Evolutionary conservation across 2,113 vertebrate species (phyloP).

Genomic region (Puntigrus tetrazona): DNA sequence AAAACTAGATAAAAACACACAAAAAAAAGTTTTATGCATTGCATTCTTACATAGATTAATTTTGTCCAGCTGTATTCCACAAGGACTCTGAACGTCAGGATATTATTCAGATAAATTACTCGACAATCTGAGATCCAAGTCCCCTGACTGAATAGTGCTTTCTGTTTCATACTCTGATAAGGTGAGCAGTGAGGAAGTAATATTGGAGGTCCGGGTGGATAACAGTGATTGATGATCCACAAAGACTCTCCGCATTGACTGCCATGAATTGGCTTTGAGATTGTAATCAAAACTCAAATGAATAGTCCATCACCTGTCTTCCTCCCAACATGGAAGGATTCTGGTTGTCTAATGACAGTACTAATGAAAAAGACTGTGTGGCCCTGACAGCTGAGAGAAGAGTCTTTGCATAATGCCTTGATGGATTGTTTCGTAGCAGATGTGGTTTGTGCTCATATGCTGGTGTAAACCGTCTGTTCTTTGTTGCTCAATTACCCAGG

Average conservation of each 20-base stretch:
- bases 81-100: not conserved
- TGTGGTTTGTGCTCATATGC: conserved; percentile 53
- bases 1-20: not conserved
- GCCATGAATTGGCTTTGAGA: conserved; percentile 32
- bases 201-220: conserved; percentile 14
- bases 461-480: conserved; percentile 53
- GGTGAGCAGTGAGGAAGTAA: conserved; percentile 12
- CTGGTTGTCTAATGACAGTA: conserved; percentile 56
- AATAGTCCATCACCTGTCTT: conserved; percentile 61
- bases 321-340: conserved; percentile 41
- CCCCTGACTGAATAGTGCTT: conserved; percentile 4
- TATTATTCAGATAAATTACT: conserved; percentile 15
- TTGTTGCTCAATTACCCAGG: conserved; percentile 70
- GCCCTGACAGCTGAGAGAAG: conserved; percentile 19
- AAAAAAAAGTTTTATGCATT: not conserved
- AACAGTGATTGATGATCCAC: conserved; percentile 24
- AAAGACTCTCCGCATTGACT: conserved; percentile 24
- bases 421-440: conserved; percentile 57
- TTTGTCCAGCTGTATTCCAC: not conserved
- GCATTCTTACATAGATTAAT: not conserved
- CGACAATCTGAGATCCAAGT: not conserved
- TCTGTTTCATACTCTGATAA: conserved; percentile 48
- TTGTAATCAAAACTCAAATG: conserved; percentile 66
- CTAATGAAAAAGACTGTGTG: conserved; percentile 50
- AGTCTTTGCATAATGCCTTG: conserved; percentile 15